Evolutionary conservation across 64 coral and sea anemone genomes (phyloP).

Genomic region (Catalaphyllia jardinei): DNA sequence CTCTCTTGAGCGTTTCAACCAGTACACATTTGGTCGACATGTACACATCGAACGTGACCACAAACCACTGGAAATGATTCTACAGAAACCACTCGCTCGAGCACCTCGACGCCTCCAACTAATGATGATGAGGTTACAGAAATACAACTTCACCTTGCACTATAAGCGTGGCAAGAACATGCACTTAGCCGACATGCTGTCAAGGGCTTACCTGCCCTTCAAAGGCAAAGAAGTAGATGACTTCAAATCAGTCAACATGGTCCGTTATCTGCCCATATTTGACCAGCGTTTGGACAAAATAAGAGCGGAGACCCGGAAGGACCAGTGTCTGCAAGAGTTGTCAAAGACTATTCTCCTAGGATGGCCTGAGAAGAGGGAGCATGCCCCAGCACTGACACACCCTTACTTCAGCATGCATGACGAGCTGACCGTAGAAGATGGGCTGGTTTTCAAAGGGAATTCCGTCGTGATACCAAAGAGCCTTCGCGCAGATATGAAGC

Average conservation of each 20-base stretch:
- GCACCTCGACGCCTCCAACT: not conserved
- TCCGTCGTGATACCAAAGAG: constrained; percentile 19
- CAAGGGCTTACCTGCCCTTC: constrained; percentile 22
- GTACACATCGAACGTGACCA: constrained; percentile 18
- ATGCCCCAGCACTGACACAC: not conserved
- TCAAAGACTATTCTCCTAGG: too few relatives aligned
- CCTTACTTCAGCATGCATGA: constrained; percentile 27
- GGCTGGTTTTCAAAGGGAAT: constrained; percentile 33
- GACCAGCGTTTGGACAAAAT: constrained; percentile 4
- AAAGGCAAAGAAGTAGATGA: constrained; percentile 9
- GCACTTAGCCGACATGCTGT: constrained; percentile 43
- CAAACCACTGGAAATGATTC: constrained; percentile 31
- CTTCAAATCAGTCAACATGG: constrained; percentile 46
- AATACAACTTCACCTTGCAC: constrained; percentile 4
- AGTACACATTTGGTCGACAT: constrained; percentile 35
- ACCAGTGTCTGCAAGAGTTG: constrained; percentile 31
- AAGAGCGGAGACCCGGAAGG: constrained; percentile 18
- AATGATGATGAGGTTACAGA: constrained; percentile 45
- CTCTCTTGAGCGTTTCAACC: constrained; percentile 34
- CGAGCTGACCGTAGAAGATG: constrained; percentile 30
- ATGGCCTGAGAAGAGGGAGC: constrained; percentile 1
- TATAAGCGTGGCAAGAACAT: constrained; percentile 39
- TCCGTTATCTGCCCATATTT: constrained; percentile 10
- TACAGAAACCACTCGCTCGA: constrained; percentile 11
- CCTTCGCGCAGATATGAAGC: constrained; percentile 14